Evolutionary conservation across 2,888 invertebrate species (phyloP).

Genomic region (Pollenia griseotomentosa): DNA sequence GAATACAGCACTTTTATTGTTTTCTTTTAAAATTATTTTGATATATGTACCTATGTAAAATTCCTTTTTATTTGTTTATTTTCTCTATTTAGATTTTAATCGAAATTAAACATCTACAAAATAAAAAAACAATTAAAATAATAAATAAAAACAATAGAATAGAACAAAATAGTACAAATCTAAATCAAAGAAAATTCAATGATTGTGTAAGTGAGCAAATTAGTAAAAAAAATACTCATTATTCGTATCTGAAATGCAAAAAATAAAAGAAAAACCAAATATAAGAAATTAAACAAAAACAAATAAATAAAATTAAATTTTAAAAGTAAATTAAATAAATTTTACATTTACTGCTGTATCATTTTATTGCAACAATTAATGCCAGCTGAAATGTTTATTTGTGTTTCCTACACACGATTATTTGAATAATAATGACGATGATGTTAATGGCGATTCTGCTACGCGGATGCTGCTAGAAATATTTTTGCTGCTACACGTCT

Average conservation of each 20-base stretch:
- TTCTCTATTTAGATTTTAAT: constrained; percentile 44
- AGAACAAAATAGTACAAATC: neutral
- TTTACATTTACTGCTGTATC: constrained; percentile 30
- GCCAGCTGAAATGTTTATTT: constrained; percentile 38
- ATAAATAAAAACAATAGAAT: constrained; percentile 17
- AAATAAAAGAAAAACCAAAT: neutral
- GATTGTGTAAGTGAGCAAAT: neutral
- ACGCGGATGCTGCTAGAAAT: constrained; percentile 23
- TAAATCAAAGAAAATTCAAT: constrained; percentile 2
- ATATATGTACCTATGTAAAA: neutral
- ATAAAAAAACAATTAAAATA: constrained; percentile 21
- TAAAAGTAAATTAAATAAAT: constrained; percentile 36
- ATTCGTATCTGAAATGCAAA: neutral
- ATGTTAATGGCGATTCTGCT: constrained; percentile 7
- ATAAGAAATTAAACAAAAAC: constrained; percentile 19
- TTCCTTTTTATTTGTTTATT: constrained; percentile 32
- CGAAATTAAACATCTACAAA: constrained; percentile 48
- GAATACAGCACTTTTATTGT: too few relatives aligned
- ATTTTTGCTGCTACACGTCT: constrained; percentile 6
- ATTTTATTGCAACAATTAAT: constrained; percentile 39
- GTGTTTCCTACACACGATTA: constrained; percentile 12
- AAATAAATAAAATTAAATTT: constrained; percentile 18
- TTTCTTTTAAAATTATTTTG: neutral
- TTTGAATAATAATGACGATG: constrained; percentile 4
- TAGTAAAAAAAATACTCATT: neutral